phyloP scores from a whole-genome alignment of 2,888 invertebrate species.

The Calliopum simillimum region DNA sequence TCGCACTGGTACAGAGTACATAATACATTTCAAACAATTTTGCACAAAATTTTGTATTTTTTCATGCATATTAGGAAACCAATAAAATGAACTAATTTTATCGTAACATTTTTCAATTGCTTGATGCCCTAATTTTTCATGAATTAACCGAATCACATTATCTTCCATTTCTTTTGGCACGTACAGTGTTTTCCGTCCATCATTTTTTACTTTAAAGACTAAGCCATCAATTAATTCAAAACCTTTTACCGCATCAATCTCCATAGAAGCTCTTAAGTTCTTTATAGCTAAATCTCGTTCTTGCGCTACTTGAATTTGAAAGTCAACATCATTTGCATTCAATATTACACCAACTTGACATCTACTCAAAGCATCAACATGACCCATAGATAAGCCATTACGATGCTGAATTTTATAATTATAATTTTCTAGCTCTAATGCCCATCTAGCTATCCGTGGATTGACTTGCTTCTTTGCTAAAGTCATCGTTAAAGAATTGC shows the following conservation, averaged over 20 bases:
- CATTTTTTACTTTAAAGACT: background rate
- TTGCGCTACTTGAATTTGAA: background rate
- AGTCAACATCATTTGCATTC: no score
- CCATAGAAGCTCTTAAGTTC: background rate
- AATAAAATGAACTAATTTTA: no score
- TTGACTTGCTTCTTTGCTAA: conserved; percentile 21
- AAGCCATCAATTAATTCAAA: background rate
- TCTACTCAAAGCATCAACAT: conserved; percentile 33
- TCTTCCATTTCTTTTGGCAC: background rate
- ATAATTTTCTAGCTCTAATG: conserved; percentile 31
- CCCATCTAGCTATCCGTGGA: conserved; percentile 29
- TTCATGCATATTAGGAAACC: no score
- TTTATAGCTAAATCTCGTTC: conserved; percentile 1
- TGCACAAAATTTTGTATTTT: no score
- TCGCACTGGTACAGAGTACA: no score
- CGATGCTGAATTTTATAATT: conserved; percentile 25
- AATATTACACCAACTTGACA: no score
- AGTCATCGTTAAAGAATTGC: conserved; percentile 30
- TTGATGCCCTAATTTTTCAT: no score
- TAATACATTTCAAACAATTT: no score
- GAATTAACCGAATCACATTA: no score
- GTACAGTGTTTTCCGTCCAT: background rate
- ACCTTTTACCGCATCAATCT: background rate
- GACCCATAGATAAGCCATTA: conserved; percentile 23
- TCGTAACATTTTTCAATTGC: no score